Percentiles rank a stretch among this genome's conserved stretches.
Evolutionary conservation across 2,888 invertebrate genomes (phyloP).

Genomic region (Aethes cnicana): DNA sequence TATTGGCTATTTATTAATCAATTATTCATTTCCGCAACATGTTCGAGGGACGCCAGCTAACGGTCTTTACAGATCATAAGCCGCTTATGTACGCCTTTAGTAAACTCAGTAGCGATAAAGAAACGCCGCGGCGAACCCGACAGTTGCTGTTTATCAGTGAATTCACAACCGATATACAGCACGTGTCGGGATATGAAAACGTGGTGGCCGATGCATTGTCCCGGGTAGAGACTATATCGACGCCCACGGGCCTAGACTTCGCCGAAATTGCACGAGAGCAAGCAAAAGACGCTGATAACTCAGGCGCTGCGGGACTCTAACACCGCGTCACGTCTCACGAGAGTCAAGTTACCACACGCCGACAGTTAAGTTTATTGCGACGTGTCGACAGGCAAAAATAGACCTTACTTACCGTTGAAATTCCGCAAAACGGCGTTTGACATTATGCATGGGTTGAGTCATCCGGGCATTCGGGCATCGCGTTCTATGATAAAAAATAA

Average conservation of each 20-base stretch:
- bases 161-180: conserved; percentile 14
- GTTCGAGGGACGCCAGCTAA: conserved; percentile 26
- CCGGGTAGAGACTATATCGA: conserved; percentile 11
- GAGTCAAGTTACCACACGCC: neutral
- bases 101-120: conserved; percentile 6
- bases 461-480: conserved; percentile 13
- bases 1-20: conserved; percentile 32
- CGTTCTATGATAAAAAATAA: neutral
- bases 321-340: neutral
- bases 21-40: conserved; percentile 30
- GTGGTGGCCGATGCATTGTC: conserved; percentile 29
- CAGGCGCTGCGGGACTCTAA: neutral
- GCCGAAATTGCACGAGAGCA: conserved; percentile 10
- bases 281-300: neutral
- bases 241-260: conserved; percentile 18
- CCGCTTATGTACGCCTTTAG: conserved; percentile 25
- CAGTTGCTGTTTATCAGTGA: conserved; percentile 25
- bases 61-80: conserved; percentile 33
- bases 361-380: conserved; percentile 19
- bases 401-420: conserved; percentile 22
- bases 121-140: conserved; percentile 24
- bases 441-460: conserved; percentile 18
- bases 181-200: conserved; percentile 13
- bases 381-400: neutral
- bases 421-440: conserved; percentile 13